Percentiles rank a stretch among this genome's conserved stretches.
These are phyloP conservation scores for Sebastes melanostomus DNA, from an alignment of 2,797 vertebrate genomes.

Conservation along the genomic window DNA sequence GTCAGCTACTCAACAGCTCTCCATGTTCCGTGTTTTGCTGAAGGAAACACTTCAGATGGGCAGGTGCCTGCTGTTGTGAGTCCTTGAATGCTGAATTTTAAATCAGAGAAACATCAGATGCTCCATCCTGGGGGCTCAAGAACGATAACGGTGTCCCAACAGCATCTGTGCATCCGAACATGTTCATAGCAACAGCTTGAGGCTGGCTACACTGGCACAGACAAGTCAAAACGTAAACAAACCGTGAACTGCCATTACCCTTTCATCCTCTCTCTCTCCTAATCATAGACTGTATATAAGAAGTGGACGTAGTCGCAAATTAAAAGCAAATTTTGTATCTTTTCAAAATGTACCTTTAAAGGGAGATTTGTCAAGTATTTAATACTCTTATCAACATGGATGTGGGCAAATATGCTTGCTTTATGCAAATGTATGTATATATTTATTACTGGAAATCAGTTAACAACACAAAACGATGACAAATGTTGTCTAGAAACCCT, in stretches of 20 bases:
- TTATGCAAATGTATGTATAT: too few relatives aligned
- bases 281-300: background rate
- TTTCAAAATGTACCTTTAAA: too few relatives aligned
- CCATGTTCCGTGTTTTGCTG: background rate
- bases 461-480: too few relatives aligned
- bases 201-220: background rate
- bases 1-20: background rate
- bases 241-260: background rate
- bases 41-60: background rate
- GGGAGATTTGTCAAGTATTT: too few relatives aligned
- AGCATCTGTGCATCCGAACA: constrained; percentile 28
- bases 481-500: too few relatives aligned
- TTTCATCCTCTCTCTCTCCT: background rate
- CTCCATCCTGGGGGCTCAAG: background rate
- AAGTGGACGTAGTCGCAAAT: background rate
- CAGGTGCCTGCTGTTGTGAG: constrained; percentile 8
- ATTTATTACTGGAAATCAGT: too few relatives aligned
- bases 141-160: constrained; percentile 6
- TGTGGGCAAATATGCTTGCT: too few relatives aligned
- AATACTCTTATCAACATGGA: too few relatives aligned
- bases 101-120: constrained; percentile 2
- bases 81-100: background rate
- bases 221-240: constrained; percentile 7
- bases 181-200: constrained; percentile 10
- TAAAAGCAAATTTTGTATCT: too few relatives aligned